A percentile compares a stretch with the other conserved stretches of the same genome.
phyloP scores from a whole-genome alignment of 2,797 vertebrate genomes.

The Tapirus indicus region DNA sequence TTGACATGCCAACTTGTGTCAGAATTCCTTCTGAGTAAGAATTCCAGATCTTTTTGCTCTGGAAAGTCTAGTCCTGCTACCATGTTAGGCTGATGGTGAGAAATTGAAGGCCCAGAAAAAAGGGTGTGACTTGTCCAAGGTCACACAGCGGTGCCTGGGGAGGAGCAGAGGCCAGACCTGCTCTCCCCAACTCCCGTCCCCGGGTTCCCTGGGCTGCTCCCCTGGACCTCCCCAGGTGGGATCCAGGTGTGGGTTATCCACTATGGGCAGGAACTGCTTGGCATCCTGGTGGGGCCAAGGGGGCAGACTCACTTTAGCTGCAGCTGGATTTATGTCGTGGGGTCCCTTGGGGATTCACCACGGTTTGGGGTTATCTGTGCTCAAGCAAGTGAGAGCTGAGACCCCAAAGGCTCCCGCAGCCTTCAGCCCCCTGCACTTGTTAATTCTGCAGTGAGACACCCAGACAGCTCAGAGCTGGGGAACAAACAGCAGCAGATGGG shows the following conservation, averaged over 20 bases:
- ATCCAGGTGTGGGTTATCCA: neutral
- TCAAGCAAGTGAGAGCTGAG: neutral
- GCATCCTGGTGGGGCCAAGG: neutral
- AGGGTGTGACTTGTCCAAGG: neutral
- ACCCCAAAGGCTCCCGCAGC: neutral
- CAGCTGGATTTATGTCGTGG: neutral
- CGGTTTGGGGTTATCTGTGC: neutral
- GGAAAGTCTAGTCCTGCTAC: neutral
- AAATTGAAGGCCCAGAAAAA: neutral
- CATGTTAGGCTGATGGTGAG: neutral
- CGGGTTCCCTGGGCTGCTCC: neutral
- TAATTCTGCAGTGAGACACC: constrained; percentile 32
- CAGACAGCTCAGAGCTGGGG: neutral
- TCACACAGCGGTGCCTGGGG: neutral
- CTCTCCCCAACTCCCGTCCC: neutral
- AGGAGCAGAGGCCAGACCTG: neutral
- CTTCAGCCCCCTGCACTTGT: neutral
- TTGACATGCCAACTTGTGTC: neutral
- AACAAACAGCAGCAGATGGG: constrained; percentile 26
- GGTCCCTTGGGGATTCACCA: neutral
- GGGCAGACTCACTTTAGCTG: neutral
- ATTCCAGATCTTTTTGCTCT: neutral
- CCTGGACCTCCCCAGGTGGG: neutral
- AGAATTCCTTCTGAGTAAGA: constrained; percentile 32
- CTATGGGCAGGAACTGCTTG: neutral